Evolutionary conservation across 2,888 invertebrate species (phyloP), one percentile per base, ranked within the genome.

Genomic region (Ochropleura plecta): DNA sequence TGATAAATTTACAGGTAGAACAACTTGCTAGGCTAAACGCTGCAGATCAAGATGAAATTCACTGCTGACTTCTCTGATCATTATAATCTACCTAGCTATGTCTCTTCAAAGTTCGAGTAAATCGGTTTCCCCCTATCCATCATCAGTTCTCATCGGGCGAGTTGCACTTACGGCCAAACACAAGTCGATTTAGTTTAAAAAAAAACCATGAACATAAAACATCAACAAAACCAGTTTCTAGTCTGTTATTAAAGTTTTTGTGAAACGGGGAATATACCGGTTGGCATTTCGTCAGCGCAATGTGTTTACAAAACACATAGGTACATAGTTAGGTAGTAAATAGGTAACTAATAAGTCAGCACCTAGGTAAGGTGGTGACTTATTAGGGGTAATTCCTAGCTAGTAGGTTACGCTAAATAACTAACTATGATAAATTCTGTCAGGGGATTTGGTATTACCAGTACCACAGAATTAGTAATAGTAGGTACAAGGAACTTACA

Each of bases 241-340:
- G 42, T 42, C 9, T 42, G 12, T 42, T 44, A n/a, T 59, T 59
- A 59, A 18, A 5, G 40, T 59, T 59, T 16, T 40, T 16, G 30
- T 51, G 4, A 51, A 20, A 10, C 48, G 8, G 20, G 55, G 48
- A 55, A 0, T 20, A 42, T 40, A 74, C 62, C 46, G 48, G 8
- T 55, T 48, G 3, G 16, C 40, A 30, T 9, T 49, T 73, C 8
- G 12, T 16, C 20, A 57, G 55, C 30, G 62, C 30, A 40, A 46
- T 65, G 48, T 70, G 46, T 68, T 51, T 12, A 46, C 40, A 53
- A 69, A 70, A 64, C 14, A 18, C 7, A 44, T 69, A 53, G 20
- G 30, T 57, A 40, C 40, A 59, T 59, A 57, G 6, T 9, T 42
- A 14, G 14, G 0, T 44, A 70, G 0, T 44, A 70, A 6, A 5